Conservation (phyloP, 1,140 invertebrate genomes). For the Aplysia californica region DNA sequence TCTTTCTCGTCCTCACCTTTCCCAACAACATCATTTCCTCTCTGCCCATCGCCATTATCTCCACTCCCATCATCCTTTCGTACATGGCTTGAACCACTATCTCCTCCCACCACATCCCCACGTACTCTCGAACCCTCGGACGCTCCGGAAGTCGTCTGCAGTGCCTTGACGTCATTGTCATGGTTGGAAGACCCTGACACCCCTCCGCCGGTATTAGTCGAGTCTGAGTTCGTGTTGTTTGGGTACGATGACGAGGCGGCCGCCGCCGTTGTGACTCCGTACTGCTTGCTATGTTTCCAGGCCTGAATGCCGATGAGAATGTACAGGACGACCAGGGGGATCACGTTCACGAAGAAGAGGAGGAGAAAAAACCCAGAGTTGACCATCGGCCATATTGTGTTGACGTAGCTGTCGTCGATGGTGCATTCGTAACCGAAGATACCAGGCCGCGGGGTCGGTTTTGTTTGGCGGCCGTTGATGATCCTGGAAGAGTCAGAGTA, state of each 20-base stretch:
- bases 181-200: too few species aligned
- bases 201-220: too few species aligned
- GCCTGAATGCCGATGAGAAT: slow-evolving; percentile 3
- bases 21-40: background rate
- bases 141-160: too few species aligned
- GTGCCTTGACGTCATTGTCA: too few species aligned
- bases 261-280: too few species aligned
- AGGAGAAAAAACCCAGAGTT: slow-evolving; percentile 22
- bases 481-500: too few species aligned
- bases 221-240: too few species aligned
- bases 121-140: too few species aligned
- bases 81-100: background rate
- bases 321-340: slow-evolving; percentile 15
- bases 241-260: too few species aligned
- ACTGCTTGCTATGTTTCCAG: slow-evolving; percentile 13
- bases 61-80: background rate
- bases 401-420: slow-evolving; percentile 22
- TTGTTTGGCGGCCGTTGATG: slow-evolving; percentile 26
- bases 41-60: background rate
- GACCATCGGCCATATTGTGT: slow-evolving; percentile 23
- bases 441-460: background rate
- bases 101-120: too few species aligned
- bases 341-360: slow-evolving; percentile 17
- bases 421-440: slow-evolving; percentile 29
- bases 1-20: background rate